Base-by-base conservation (phyloP, 1,140 invertebrate genomes). In the Sweltsa coloradensis region DNA sequence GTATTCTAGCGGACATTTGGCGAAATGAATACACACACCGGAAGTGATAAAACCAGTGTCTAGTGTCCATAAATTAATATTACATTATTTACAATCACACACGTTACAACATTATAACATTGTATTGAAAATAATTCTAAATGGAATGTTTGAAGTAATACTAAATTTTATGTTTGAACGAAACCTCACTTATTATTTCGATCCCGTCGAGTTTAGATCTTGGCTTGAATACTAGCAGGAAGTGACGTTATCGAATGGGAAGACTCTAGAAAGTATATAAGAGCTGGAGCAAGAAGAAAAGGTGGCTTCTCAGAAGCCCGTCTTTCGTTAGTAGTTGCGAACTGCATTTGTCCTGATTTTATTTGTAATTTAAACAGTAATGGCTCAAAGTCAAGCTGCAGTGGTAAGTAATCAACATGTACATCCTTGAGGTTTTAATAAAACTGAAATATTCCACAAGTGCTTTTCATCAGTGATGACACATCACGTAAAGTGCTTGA, bases 321-420 rank as follows among this genome's bases (percentile, higher is more conserved):
- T 48, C 48, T 45, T 49, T 42, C 50, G 50, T 44, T 41, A 43
- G 53, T 60, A 44, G 47, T 53, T 49, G 49, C 16, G 18, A 24
- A 22, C 34, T 23, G n/a, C n/a, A n/a, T n/a, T n/a, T n/a, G n/a
- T n/a, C 41, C 39, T 23, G 52, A 52, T 51, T 52, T 53, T 57
- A 51, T 51, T 57, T 52, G 54, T 51, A 40, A 55, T 53, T 53
- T 47, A 55, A 53, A 36, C 14, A 22, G 41, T 49, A 50, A 70
- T 70, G 68, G 64, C 70, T 57, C 64, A 72, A 57, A 71, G 70
- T 61, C 69, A 72, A 53, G 68, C 66, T 45, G 68, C 65, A 54
- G 70, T 72, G 64, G 70, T 73, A 57, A 73, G 70, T 73, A 63
- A 55, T 4, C 34, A 50, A 43, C 9, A 16, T 23, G 21, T 21